A percentile compares a stretch with the other conserved stretches of the same genome.
These are phyloP conservation scores for Cynoglossus semilaevis DNA, from an alignment of 2,113 vertebrate species.

Conservation along the genomic window DNA sequence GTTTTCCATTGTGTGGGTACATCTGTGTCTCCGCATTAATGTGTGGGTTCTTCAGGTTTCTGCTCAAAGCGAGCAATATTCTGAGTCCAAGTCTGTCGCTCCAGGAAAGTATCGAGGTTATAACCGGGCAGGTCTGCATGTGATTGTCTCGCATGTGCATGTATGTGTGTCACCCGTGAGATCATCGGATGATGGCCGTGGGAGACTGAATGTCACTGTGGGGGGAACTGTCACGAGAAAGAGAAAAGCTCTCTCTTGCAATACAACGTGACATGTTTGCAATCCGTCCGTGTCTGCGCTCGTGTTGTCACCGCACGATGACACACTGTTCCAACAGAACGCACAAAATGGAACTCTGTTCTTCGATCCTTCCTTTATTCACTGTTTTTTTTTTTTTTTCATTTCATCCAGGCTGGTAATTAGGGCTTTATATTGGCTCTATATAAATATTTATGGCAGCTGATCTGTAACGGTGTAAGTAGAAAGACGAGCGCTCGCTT, in stretches of 20 bases:
- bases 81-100: conserved; percentile 41
- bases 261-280: conserved; percentile 41
- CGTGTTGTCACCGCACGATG: conserved; percentile 16
- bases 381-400: no score
- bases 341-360: background rate
- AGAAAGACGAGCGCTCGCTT: background rate
- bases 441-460: conserved; percentile 1
- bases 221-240: conserved; percentile 35
- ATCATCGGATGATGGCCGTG: conserved; percentile 47
- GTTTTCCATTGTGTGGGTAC: conserved; percentile 4
- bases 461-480: conserved; percentile 6
- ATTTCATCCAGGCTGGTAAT: no score
- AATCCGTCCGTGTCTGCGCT: conserved; percentile 8
- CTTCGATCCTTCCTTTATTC: no score
- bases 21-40: conserved; percentile 8
- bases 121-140: conserved; percentile 39
- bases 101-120: conserved; percentile 54
- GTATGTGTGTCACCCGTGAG: conserved; percentile 40
- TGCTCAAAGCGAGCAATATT: conserved; percentile 40
- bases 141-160: conserved; percentile 7
- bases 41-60: conserved; percentile 44
- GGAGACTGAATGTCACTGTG: conserved; percentile 50
- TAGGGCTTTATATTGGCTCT: no score
- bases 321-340: conserved; percentile 15
- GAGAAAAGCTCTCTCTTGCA: conserved; percentile 15